phyloP scores from a whole-genome alignment of 2,888 invertebrate genomes.

The Xiphydria camelus region DNA sequence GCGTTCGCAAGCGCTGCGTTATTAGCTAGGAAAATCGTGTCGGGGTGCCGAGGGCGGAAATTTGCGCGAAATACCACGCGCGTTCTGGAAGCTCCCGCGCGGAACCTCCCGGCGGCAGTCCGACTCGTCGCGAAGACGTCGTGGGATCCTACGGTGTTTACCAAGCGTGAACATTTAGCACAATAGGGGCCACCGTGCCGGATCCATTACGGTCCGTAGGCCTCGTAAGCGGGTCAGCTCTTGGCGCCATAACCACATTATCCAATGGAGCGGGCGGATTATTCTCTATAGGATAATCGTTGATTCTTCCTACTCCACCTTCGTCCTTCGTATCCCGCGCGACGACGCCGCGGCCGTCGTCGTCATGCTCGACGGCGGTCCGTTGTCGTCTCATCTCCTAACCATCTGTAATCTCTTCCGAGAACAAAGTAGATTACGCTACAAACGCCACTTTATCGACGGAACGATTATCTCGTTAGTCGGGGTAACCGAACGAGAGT shows the following conservation, averaged over 20 bases:
- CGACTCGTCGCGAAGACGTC: no score
- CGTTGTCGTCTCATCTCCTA: conserved; percentile 15
- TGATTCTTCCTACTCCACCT: conserved; percentile 19
- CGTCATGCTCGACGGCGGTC: no score
- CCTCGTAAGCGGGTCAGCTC: conserved; percentile 15
- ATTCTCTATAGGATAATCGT: conserved; percentile 41
- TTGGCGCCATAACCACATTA: conserved; percentile 46
- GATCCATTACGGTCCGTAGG: conserved; percentile 18
- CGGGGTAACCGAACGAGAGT: no score
- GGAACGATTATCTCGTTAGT: neutral
- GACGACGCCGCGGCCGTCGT: no score
- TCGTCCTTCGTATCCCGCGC: conserved; percentile 20
- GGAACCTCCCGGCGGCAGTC: no score
- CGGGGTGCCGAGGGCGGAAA: no score
- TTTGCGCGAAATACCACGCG: no score
- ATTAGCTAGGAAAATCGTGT: no score
- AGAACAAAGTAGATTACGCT: conserved; percentile 22
- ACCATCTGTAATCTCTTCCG: conserved; percentile 26
- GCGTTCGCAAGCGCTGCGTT: no score
- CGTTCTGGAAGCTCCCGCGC: no score
- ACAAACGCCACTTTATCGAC: conserved; percentile 16
- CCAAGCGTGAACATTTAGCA: neutral
- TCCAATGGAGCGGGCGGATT: conserved; percentile 37
- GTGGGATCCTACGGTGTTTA: no score
- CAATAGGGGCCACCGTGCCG: neutral